A percentile compares a stretch with the other conserved stretches of the same genome.
phyloP scores from a whole-genome alignment of 1,140 invertebrate genomes.

The Drosophila asahinai region DNA sequence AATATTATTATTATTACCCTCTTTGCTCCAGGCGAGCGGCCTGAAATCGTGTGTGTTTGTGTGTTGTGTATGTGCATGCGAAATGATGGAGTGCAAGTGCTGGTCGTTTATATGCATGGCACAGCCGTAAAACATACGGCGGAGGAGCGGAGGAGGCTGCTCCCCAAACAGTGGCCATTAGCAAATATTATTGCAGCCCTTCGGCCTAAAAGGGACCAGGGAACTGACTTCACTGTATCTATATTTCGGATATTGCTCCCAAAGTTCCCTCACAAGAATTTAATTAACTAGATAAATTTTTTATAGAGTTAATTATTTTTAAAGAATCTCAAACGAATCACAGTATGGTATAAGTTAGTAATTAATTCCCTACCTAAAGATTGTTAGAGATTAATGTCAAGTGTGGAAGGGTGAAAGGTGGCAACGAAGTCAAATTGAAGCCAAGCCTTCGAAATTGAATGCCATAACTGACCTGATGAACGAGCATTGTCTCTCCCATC shows the following conservation, averaged over 20 bases:
- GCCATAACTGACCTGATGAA: conserved; percentile 5
- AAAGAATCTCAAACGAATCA: too few relatives aligned
- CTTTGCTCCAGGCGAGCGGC: conserved; percentile 16
- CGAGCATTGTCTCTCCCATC: conserved; percentile 3
- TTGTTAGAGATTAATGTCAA: too few relatives aligned
- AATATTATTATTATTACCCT: conserved; percentile 80
- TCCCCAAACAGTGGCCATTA: conserved; percentile 62
- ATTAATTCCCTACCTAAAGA: not conserved
- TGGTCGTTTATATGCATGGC: conserved; percentile 59
- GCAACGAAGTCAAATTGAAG: not conserved
- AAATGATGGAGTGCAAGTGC: conserved; percentile 68
- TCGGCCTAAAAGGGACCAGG: conserved; percentile 10
- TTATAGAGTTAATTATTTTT: too few relatives aligned
- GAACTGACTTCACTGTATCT: not conserved
- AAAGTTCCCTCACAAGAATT: not conserved
- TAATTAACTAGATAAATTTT: not conserved
- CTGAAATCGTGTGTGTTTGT: conserved; percentile 32
- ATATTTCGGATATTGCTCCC: too few relatives aligned
- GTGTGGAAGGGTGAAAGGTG: not conserved
- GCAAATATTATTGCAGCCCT: conserved; percentile 67
- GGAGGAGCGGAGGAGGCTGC: conserved; percentile 1
- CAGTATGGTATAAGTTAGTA: not conserved
- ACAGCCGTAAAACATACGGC: conserved; percentile 42
- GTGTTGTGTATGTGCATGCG: conserved; percentile 19
- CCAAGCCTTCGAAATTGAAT: conserved; percentile 12